phyloP scores from a whole-genome alignment of 2,113 vertebrate species.

The Ageneiosus marmoratus region DNA sequence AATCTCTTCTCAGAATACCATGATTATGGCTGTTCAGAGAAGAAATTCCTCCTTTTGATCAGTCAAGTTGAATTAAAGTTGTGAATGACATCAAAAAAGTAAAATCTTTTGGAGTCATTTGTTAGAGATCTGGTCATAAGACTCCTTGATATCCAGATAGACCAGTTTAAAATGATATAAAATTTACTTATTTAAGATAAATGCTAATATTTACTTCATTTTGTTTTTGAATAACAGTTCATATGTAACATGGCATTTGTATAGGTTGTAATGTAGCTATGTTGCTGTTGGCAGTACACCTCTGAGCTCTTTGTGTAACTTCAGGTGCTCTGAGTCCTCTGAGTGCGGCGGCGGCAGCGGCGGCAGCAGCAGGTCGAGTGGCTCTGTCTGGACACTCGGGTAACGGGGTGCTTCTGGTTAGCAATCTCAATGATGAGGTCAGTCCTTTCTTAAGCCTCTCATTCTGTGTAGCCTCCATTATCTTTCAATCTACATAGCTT shows the following conservation, averaged over 20 bases:
- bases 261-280: background rate
- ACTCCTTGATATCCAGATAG: background rate
- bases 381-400: constrained; percentile 88
- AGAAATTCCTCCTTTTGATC: background rate
- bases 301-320: constrained; percentile 56
- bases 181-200: background rate
- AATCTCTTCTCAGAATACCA: background rate
- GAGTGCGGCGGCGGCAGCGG: constrained; percentile 89
- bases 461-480: background rate
- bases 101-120: background rate
- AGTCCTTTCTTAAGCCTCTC: constrained; percentile 65
- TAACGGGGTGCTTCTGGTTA: constrained; percentile 92
- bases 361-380: constrained; percentile 91
- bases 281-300: background rate
- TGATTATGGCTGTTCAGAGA: background rate
- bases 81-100: background rate
- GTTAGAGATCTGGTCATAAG: background rate
- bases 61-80: background rate
- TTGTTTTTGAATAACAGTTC: background rate
- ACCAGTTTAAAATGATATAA: background rate
- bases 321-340: constrained; percentile 93
- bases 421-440: constrained; percentile 99
- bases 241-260: background rate
- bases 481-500: constrained; percentile 17
- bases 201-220: background rate